Base-by-base conservation (phyloP, 2,888 invertebrate species). In the Pseudococcus viburni region DNA sequence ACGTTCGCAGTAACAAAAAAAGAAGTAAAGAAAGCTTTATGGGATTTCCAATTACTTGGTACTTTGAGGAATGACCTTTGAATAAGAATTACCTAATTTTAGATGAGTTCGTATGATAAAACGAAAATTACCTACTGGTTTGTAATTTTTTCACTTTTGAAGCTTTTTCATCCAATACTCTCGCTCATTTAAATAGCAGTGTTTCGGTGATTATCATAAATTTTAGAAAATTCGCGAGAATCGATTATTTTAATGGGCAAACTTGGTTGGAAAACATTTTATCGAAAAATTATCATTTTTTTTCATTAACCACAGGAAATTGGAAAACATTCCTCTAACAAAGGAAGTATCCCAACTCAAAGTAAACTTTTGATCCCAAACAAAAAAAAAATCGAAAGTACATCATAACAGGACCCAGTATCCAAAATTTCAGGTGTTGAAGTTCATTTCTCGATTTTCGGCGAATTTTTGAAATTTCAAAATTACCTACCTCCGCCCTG, bases 31-130 rank as follows among this genome's bases (percentile, higher is more conserved):
- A 64, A 64, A 22, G 11, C 64, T 22, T 12, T 8, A 22, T 22
- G 64, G 64, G 64, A 19, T 64, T 64, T 64, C 64, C 64, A 64
- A 64, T 64, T 64, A 64, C n/a, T n/a, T 8, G 1, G 64, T 64
- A 64, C 22, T 15, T 64, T 19, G 22, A 64, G 19, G 22, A 64
- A 22, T 64, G 64, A 22, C 64, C 64, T 64, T 64, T 64, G 64
- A 64, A 64, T 64, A 8, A 64, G 22, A 64, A 64, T 64, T 64
- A 64, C 15, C 22, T 64, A 55, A 17, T 55, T 64, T 55, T 64
- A 64, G 64, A 64, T 64, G 64, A 64, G 19, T 19, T 64, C 19
- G 1, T 22, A 11, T 15, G 64, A 64, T 64, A 64, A 64, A 64
- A 22, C 11, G 3, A 22, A 22, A 64, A 64, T 64, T 19, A 64